Evolutionary conservation across 2,113 vertebrate species (phyloP).

Genomic region (Rhizomys pruinosus): DNA sequence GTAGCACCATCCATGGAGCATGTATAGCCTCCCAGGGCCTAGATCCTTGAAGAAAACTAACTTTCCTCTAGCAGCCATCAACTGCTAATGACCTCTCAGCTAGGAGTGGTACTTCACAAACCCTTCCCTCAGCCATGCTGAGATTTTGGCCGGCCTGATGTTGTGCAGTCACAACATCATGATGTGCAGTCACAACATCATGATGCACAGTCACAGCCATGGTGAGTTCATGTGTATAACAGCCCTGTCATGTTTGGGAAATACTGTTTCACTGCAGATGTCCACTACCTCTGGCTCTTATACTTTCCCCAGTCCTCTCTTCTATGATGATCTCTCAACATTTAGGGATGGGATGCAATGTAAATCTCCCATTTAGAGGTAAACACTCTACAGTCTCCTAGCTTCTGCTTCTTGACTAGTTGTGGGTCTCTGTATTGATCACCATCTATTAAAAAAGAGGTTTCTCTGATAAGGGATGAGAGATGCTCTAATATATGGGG

Average conservation of each 20-base stretch:
- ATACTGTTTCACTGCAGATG: too few species aligned
- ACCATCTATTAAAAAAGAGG: background rate
- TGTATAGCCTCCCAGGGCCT: background rate
- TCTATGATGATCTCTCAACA: background rate
- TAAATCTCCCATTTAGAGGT: background rate
- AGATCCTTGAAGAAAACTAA: background rate
- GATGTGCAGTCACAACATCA: too few species aligned
- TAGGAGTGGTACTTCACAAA: background rate
- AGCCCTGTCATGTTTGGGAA: background rate
- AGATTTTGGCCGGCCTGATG: too few species aligned
- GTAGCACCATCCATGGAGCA: too few species aligned
- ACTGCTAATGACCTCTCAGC: background rate
- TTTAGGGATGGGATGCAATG: too few species aligned
- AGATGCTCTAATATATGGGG: background rate
- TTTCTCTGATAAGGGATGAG: background rate
- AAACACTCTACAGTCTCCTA: background rate
- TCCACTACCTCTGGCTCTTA: too few species aligned
- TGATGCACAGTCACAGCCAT: too few species aligned
- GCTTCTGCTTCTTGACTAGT: background rate
- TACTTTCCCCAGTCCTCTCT: background rate
- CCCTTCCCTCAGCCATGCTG: too few species aligned
- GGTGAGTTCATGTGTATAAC: too few species aligned
- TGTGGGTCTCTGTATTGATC: background rate
- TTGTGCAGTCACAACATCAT: too few species aligned
- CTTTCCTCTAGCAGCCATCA: too few species aligned